Percentiles rank a stretch among this genome's conserved stretches.
These are phyloP conservation scores for Huso huso DNA, from an alignment of 2,797 vertebrate genomes.

Conservation along the genomic window DNA sequence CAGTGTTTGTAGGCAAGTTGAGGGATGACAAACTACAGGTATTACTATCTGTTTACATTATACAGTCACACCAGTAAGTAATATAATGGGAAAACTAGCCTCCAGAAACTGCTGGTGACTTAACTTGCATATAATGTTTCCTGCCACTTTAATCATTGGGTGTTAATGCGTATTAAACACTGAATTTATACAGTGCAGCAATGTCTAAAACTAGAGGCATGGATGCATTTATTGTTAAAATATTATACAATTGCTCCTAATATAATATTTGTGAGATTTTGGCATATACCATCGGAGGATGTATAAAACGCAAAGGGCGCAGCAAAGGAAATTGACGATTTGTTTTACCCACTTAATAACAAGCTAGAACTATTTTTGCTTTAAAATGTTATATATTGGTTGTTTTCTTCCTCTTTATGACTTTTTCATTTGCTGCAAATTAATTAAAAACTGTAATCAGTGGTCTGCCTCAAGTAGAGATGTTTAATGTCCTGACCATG, in stretches of 20 bases:
- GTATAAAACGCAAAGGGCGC: neutral
- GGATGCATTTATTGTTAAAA: neutral
- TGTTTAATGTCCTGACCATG: constrained; percentile 25
- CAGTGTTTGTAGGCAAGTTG: too few relatives aligned
- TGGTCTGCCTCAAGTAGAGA: constrained; percentile 30
- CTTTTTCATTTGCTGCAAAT: constrained; percentile 33
- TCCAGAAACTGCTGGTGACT: neutral
- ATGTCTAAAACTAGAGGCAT: constrained; percentile 25
- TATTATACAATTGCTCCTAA: neutral
- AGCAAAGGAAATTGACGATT: constrained; percentile 32
- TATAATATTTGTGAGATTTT: neutral
- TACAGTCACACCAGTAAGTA: neutral
- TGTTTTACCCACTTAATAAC: constrained; percentile 24
- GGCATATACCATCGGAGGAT: too few relatives aligned
- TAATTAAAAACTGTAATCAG: constrained; percentile 24
- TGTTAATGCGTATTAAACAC: constrained; percentile 30
- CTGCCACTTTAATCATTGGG: constrained; percentile 9
- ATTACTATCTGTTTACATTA: too few relatives aligned
- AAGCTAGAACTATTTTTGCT: constrained; percentile 12
- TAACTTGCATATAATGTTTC: constrained; percentile 3
- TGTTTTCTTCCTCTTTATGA: constrained; percentile 13
- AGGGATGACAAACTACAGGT: too few relatives aligned
- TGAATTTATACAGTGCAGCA: constrained; percentile 8
- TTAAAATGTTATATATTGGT: constrained; percentile 16
- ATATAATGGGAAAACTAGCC: neutral